These are phyloP conservation scores for Empis stercorea DNA, from an alignment of 2,888 invertebrate genomes.

Conservation along the genomic window DNA sequence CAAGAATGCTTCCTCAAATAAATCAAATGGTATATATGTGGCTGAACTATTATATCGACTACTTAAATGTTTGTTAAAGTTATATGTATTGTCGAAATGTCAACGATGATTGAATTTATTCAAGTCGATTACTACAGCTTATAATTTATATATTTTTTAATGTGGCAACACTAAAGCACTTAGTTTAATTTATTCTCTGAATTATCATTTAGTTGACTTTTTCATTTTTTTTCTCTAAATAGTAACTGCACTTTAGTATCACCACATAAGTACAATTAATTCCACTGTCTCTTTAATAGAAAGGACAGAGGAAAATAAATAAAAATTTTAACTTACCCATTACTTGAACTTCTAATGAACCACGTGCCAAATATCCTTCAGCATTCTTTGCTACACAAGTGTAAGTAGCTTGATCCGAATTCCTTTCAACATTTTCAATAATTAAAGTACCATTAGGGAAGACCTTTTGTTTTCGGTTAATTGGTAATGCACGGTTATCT, in stretches of 20 bases:
- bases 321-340: constrained; percentile 66
- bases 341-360: constrained; percentile 84
- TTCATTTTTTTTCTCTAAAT: neutral
- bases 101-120: constrained; percentile 8
- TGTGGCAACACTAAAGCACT: neutral
- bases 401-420: constrained; percentile 87
- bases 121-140: constrained; percentile 2
- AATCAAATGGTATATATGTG: constrained; percentile 66
- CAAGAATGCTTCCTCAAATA: constrained; percentile 62
- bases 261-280: constrained; percentile 5
- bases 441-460: constrained; percentile 87
- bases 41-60: constrained; percentile 45
- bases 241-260: constrained; percentile 3
- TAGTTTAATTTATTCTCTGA: no score
- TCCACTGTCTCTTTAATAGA: constrained; percentile 6
- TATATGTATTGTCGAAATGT: neutral
- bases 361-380: constrained; percentile 78
- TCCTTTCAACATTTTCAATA: constrained; percentile 84
- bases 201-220: no score
- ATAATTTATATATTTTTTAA: constrained; percentile 6
- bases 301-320: neutral
- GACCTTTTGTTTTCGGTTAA: constrained; percentile 88
- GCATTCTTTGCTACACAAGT: constrained; percentile 87
- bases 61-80: neutral
- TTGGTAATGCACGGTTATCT: constrained; percentile 75